Conservation (phyloP, 2,797 vertebrate genomes). For the Buphagus erythrorhynchus region DNA sequence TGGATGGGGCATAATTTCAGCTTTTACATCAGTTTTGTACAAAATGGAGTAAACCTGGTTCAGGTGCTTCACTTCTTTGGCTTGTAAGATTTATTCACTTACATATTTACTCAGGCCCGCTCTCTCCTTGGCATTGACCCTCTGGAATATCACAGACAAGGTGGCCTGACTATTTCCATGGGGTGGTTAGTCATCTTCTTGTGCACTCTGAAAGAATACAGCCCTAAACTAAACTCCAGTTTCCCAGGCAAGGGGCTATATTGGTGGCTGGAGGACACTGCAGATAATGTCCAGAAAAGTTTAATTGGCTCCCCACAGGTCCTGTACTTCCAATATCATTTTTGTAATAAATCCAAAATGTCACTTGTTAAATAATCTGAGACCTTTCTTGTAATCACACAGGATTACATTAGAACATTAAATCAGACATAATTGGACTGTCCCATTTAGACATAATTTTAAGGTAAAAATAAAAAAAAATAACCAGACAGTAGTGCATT, state of each 20-base stretch:
- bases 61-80: not conserved
- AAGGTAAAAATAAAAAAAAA: constrained; percentile 39
- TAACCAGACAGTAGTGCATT: constrained; percentile 8
- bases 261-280: not conserved
- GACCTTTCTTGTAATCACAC: constrained; percentile 60
- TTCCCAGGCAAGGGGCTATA: not conserved
- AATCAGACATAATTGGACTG: constrained; percentile 64
- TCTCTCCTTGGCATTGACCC: not conserved
- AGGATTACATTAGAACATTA: constrained; percentile 62
- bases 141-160: not conserved
- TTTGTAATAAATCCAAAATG: constrained; percentile 50
- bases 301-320: constrained; percentile 57
- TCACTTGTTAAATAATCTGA: constrained; percentile 42
- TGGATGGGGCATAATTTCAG: not conserved
- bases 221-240: not conserved
- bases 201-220: not conserved
- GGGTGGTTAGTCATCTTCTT: not conserved
- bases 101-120: not conserved
- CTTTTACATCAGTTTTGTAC: not conserved
- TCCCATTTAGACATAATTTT: constrained; percentile 64
- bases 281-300: constrained; percentile 18
- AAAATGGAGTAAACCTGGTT: not conserved
- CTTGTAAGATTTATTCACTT: not conserved
- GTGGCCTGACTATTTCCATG: not conserved
- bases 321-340: not conserved